Evolutionary conservation across 2,113 vertebrate genomes (phyloP), one percentile per base, ranked within the genome.

Genomic region (Nycticebus coucang): DNA sequence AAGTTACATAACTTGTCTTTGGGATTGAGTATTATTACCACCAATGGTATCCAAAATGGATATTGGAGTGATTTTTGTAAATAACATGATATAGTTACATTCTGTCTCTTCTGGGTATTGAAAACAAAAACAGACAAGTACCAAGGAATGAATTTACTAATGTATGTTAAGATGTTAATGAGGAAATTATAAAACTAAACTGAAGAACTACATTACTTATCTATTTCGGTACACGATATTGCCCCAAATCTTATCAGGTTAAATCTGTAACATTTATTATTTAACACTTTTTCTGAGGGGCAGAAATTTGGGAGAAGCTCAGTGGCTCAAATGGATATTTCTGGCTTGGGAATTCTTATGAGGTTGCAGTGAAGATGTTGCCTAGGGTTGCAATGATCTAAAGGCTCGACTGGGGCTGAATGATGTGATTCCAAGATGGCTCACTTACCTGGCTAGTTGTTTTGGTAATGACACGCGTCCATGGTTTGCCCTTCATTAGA

Each of bases 91-190:
- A 60, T 13, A 74, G 33, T 30, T 93, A 72, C 12, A 11, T 69
- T 69, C 68, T 86, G 1, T 41, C 37, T 85, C 24, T 74, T 89
- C 22, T 80, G 64, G 17, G 12, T 79, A 24, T 84, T 60, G 7
- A 2, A 53, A 74, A 79, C 14, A 88, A 93, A 66, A 77, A 35
- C 7, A 88, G 9, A 55, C 30, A 78, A 66, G 69, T 86, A 28
- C 21, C 68, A 79, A 80, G 60, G 35, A 83, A 80, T 83, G 45
- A 78, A 66, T 41, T 93, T 95, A 53, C 59, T 79, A 79, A 72
- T 64, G 60, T 60, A 59, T 37, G 8, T n/a, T 5, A 66, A 26
- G 30, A 14, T 22, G 11, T 83, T 78, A 64, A 57, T 84, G 50
- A 79, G 17, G n/a, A 95, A 87, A 82, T 3, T 69, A 33, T 87